Evolutionary conservation across 2,888 invertebrate species (phyloP).

Genomic region (Sarcophaga rosellei): DNA sequence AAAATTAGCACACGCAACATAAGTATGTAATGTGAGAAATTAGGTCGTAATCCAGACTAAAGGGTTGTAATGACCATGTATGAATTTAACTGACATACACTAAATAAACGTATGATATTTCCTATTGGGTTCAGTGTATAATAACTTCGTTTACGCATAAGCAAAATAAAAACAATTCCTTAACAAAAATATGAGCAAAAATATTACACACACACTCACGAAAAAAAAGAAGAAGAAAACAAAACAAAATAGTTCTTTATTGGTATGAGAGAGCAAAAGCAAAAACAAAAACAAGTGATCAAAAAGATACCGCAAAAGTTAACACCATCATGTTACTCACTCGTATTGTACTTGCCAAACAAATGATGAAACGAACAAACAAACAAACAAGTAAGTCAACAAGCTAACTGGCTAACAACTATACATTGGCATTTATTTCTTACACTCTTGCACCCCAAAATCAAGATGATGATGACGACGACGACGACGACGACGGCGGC

Average conservation of each 20-base stretch:
- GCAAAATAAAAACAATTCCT: too few relatives aligned
- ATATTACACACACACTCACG: not conserved
- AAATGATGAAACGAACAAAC: not conserved
- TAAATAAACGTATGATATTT: too few relatives aligned
- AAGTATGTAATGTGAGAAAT: too few relatives aligned
- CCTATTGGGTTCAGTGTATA: too few relatives aligned
- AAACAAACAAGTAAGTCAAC: not conserved
- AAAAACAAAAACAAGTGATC: conserved; percentile 60
- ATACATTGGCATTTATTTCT: conserved; percentile 59
- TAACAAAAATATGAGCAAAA: too few relatives aligned
- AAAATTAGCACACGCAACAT: too few relatives aligned
- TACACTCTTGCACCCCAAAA: conserved; percentile 59
- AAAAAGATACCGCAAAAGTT: conserved; percentile 61
- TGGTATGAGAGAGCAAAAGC: conserved; percentile 35
- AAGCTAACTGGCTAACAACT: conserved; percentile 7
- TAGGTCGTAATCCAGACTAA: too few relatives aligned
- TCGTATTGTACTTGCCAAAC: not conserved
- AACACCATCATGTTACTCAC: conserved; percentile 62
- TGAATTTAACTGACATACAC: too few relatives aligned
- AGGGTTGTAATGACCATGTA: too few relatives aligned
- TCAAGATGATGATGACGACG: conserved; percentile 1
- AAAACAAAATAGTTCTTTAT: conserved; percentile 53
- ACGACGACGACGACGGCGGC: conserved; percentile 8
- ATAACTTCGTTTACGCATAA: too few relatives aligned
- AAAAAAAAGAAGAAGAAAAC: conserved; percentile 29